Percentiles rank a stretch among this genome's conserved stretches.
phyloP scores from a whole-genome alignment of 1,140 invertebrate genomes.

The Drosophila biarmipes region DNA sequence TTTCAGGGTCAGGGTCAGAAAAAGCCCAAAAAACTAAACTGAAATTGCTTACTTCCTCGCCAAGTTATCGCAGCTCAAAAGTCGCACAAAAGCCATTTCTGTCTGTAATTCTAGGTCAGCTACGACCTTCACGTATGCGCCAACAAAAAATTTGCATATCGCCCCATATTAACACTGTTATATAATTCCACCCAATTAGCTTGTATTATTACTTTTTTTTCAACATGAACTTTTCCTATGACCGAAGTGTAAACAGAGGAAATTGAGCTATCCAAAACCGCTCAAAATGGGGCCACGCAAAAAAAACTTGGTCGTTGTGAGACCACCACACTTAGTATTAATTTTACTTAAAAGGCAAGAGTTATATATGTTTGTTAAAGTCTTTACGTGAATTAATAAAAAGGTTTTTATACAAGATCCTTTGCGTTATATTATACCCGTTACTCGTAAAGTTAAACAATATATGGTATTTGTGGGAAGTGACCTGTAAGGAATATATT shows the following conservation, averaged over 20 bases:
- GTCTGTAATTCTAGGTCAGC: conserved; percentile 74
- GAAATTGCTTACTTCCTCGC: conserved; percentile 75
- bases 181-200: conserved; percentile 69
- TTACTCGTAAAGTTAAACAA: too few species aligned
- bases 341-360: conserved; percentile 36
- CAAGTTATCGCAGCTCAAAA: conserved; percentile 65
- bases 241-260: conserved; percentile 34
- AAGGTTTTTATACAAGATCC: too few species aligned
- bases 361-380: background rate
- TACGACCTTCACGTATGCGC: conserved; percentile 38
- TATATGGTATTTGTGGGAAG: too few species aligned
- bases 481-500: too few species aligned
- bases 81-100: conserved; percentile 42
- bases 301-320: conserved; percentile 11
- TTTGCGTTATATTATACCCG: too few species aligned
- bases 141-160: conserved; percentile 67
- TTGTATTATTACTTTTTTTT: conserved; percentile 68
- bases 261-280: conserved; percentile 61
- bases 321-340: conserved; percentile 4
- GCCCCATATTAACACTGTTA: conserved; percentile 38
- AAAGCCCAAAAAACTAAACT: conserved; percentile 42
- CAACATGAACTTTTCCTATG: conserved; percentile 69
- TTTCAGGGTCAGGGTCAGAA: conserved; percentile 70
- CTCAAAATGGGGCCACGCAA: conserved; percentile 43
- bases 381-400: too few species aligned